Percentiles rank a stretch among this genome's conserved stretches.
These are phyloP conservation scores for Homarus americanus DNA, from an alignment of 1,140 invertebrate species.

Conservation along the genomic window DNA sequence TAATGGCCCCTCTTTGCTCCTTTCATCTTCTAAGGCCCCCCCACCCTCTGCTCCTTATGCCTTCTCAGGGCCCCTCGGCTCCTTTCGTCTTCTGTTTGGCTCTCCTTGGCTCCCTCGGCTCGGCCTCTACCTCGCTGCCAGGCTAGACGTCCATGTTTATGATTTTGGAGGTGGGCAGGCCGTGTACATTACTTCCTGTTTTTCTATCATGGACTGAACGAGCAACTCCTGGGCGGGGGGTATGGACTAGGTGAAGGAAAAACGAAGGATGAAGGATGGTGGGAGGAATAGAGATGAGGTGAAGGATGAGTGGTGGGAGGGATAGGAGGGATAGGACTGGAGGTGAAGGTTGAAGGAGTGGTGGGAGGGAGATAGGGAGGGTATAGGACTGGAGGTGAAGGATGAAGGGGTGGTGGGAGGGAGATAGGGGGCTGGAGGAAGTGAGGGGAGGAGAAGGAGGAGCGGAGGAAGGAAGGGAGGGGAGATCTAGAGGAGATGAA, in stretches of 20 bases:
- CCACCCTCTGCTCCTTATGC: not conserved
- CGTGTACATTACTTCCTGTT: not conserved
- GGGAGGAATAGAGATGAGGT: not conserved
- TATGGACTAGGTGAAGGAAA: not conserved
- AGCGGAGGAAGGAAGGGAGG: not conserved
- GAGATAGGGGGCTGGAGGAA: not conserved
- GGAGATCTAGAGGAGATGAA: not conserved
- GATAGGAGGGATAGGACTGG: too few relatives aligned
- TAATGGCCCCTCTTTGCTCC: not conserved
- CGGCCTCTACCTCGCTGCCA: too few relatives aligned
- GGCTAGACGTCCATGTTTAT: not conserved
- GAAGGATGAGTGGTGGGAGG: not conserved
- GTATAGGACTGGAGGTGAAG: too few relatives aligned
- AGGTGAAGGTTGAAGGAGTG: not conserved
- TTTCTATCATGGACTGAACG: not conserved
- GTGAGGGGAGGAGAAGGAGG: not conserved
- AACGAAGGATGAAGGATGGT: too few relatives aligned
- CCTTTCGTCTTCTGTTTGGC: not conserved
- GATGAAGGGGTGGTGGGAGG: not conserved
- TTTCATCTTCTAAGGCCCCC: not conserved
- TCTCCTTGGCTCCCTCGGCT: not conserved
- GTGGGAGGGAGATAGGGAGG: not conserved
- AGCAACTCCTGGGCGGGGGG: not conserved
- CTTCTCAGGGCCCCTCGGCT: not conserved
- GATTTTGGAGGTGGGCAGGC: not conserved